Base-by-base conservation (phyloP, 2,888 invertebrate species). In the Chouioia cunea region DNA sequence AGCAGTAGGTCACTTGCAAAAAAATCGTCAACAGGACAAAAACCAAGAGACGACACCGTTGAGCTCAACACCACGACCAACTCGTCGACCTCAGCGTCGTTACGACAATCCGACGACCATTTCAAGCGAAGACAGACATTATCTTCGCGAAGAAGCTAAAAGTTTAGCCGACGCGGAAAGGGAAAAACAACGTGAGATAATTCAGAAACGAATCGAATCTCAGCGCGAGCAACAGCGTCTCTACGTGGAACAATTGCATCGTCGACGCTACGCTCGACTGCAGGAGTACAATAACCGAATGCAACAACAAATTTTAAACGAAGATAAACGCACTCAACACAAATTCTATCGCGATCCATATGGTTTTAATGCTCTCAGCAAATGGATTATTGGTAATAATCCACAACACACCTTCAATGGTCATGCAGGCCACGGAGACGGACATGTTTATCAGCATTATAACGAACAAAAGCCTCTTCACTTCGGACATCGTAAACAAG, bases 1-100 rank as follows among this genome's bases (percentile, higher is more conserved):
- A 47, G 82, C 85, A 2, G 80, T 83, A 0, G 78, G 81, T 2
- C 74, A 74, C 52, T 75, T 82, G 6, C 79, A 83, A 3, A 83
- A 82, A 71, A 75, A 79, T 8, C 56, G 62, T 2, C 43, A 59
- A 12, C 68, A 36, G 50, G 46, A 16, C 16, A 15, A 16, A 4
- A 14, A 47, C 36, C 3, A 6, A 3, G 1, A 8, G 12, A 60
- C 65, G 43, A 54, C 54, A 1, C 48, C 64, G 0, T 14, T 46
- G n/a, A 52, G 43, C 14, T 18, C 48, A 2, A 50, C 36, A 16
- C 10, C 36, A 36, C 43, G 48, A 15, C 65, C 65, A 14, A 8
- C 65, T 8, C 52, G 36, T 4, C 36, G 10, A 36, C 53, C 22
- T 0, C 53, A 36, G 6, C 59, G 58, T 23, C 58, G 52, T 46